phyloP scores from a whole-genome alignment of 2,888 invertebrate genomes.

The Panzeria rudis region DNA sequence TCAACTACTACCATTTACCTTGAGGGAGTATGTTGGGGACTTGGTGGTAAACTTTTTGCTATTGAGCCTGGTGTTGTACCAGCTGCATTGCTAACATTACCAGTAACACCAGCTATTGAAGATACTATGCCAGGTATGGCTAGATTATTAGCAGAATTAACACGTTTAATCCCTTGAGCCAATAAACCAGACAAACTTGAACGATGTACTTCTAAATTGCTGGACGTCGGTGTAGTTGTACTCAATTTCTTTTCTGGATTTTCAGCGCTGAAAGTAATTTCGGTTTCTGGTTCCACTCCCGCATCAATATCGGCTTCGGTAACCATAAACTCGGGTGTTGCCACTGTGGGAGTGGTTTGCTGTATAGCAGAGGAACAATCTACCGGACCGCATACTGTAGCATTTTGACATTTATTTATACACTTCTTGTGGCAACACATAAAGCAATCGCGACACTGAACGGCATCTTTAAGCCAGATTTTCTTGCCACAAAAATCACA shows the following conservation, averaged over 20 bases:
- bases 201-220: slow-evolving; percentile 78
- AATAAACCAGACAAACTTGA: slow-evolving; percentile 84
- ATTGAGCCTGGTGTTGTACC: slow-evolving; percentile 73
- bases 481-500: slow-evolving; percentile 98
- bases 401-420: slow-evolving; percentile 92
- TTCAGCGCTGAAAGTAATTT: slow-evolving; percentile 44
- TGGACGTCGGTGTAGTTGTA: slow-evolving; percentile 39
- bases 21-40: slow-evolving; percentile 90
- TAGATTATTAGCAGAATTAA: slow-evolving; percentile 88
- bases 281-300: slow-evolving; percentile 74
- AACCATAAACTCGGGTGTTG: slow-evolving; percentile 84
- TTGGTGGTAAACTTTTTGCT: slow-evolving; percentile 89
- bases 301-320: slow-evolving; percentile 81
- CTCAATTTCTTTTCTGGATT: slow-evolving; percentile 60
- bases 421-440: slow-evolving; percentile 98
- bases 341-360: slow-evolving; percentile 77
- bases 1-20: slow-evolving; percentile 78
- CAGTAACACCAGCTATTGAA: slow-evolving; percentile 79
- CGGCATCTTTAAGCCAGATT: slow-evolving; percentile 98
- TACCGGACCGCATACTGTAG: slow-evolving; percentile 86
- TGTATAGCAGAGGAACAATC: slow-evolving; percentile 78
- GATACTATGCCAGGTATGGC: slow-evolving; percentile 86
- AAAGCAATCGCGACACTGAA: slow-evolving; percentile 94
- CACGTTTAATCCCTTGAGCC: slow-evolving; percentile 87
- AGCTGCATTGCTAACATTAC: slow-evolving; percentile 44